Evolutionary conservation across 2,888 invertebrate species (phyloP).

Genomic region (Hydroisotoma schaefferi): DNA sequence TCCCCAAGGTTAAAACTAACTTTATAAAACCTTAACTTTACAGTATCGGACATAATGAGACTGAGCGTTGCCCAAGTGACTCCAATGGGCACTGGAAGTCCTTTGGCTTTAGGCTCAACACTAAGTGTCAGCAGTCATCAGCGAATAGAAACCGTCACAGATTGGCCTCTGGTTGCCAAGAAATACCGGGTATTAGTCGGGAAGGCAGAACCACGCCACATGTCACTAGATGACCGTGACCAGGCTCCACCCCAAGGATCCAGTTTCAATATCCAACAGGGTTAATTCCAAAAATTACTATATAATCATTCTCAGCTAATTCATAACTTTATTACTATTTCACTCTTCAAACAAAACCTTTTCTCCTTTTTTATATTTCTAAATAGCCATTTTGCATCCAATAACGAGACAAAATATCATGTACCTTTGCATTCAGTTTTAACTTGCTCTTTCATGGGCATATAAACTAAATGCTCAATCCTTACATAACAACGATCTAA

Average conservation of each 20-base stretch:
- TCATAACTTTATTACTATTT: no score
- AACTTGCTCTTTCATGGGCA: no score
- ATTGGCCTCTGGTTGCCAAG: constrained; percentile 86
- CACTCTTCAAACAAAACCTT: no score
- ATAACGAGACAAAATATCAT: no score
- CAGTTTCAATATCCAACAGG: constrained; percentile 15
- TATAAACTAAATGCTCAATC: no score
- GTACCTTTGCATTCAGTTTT: no score
- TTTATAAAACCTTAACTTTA: neutral
- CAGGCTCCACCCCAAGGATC: constrained; percentile 10
- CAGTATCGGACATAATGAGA: constrained; percentile 48
- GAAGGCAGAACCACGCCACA: constrained; percentile 56
- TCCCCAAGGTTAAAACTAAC: neutral
- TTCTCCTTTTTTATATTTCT: no score
- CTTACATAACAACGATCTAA: no score
- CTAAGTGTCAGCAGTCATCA: constrained; percentile 69
- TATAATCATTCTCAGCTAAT: no score
- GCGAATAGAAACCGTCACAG: constrained; percentile 82
- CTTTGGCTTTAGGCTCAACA: constrained; percentile 33
- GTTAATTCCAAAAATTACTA: neutral
- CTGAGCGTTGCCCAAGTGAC: constrained; percentile 47
- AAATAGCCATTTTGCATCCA: no score
- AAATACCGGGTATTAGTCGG: constrained; percentile 77
- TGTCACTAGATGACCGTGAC: constrained; percentile 3
- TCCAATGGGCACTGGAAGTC: constrained; percentile 44